Conservation (phyloP, 2,888 invertebrate species). For the Tuta absoluta region DNA sequence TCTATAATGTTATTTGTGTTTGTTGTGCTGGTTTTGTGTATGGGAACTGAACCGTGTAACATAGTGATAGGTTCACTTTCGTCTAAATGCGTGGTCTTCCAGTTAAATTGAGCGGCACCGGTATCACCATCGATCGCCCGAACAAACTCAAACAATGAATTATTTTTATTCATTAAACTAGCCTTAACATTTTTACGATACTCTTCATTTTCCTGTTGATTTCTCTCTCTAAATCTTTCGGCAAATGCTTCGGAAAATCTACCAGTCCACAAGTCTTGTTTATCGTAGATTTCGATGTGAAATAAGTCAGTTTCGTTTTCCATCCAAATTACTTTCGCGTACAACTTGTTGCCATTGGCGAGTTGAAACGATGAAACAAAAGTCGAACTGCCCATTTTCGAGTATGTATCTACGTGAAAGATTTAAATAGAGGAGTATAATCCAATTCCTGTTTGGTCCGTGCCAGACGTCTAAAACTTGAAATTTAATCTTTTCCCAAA, state of each 20-base stretch:
- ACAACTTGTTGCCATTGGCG: constrained; percentile 44
- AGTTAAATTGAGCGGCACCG: constrained; percentile 49
- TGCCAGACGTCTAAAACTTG: no score
- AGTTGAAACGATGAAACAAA: constrained; percentile 47
- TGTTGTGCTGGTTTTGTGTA: constrained; percentile 43
- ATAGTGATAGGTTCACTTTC: constrained; percentile 37
- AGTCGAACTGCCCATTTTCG: constrained; percentile 5
- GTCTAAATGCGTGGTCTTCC: constrained; percentile 54
- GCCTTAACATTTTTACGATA: constrained; percentile 50
- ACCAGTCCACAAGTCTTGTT: constrained; percentile 57
- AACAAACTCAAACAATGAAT: constrained; percentile 47
- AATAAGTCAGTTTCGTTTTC: constrained; percentile 51
- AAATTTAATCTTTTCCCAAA: no score
- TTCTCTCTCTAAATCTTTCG: constrained; percentile 42
- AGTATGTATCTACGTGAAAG: not conserved
- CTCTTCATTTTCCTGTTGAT: constrained; percentile 48
- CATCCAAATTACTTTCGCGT: constrained; percentile 56
- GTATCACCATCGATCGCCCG: constrained; percentile 32
- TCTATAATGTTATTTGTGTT: constrained; percentile 55
- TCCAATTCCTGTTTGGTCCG: no score
- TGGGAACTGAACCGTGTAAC: constrained; percentile 52
- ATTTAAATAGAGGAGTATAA: not conserved
- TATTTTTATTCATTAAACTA: constrained; percentile 40
- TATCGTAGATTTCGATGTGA: constrained; percentile 54
- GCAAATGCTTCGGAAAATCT: constrained; percentile 51